A percentile compares a stretch with the other conserved stretches of the same genome.
These are phyloP conservation scores for Melanerpes formicivorus DNA, from an alignment of 2,113 vertebrate genomes.

Conservation along the genomic window DNA sequence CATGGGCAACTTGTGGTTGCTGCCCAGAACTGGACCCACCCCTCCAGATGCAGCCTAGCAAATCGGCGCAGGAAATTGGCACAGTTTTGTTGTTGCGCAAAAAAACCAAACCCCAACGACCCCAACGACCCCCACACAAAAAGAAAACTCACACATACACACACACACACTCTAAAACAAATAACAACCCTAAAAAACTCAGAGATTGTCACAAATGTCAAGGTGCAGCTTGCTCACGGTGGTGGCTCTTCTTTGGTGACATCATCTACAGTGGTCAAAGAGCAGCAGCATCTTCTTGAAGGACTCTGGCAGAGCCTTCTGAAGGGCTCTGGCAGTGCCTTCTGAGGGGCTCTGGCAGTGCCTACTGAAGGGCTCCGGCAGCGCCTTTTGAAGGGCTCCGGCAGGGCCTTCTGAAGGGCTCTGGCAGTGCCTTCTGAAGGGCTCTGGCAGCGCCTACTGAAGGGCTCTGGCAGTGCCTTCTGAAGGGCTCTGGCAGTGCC, in stretches of 20 bases:
- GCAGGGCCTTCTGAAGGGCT: no score
- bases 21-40: no score
- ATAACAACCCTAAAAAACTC: background rate
- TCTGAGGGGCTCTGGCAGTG: no score
- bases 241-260: background rate
- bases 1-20: no score
- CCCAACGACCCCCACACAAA: background rate
- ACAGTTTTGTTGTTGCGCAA: constrained; percentile 64
- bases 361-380: no score
- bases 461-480: no score
- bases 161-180: no score
- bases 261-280: constrained; percentile 57
- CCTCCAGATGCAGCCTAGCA: no score
- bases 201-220: constrained; percentile 60
- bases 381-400: no score
- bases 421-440: no score
- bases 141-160: background rate
- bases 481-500: no score
- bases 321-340: background rate
- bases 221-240: constrained; percentile 60
- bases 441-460: no score
- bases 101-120: background rate
- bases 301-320: background rate
- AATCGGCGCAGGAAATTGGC: constrained; percentile 67
- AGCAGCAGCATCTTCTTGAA: background rate